Base-by-base conservation (phyloP, 2,888 invertebrate species). In the Ernsta delagoae region DNA sequence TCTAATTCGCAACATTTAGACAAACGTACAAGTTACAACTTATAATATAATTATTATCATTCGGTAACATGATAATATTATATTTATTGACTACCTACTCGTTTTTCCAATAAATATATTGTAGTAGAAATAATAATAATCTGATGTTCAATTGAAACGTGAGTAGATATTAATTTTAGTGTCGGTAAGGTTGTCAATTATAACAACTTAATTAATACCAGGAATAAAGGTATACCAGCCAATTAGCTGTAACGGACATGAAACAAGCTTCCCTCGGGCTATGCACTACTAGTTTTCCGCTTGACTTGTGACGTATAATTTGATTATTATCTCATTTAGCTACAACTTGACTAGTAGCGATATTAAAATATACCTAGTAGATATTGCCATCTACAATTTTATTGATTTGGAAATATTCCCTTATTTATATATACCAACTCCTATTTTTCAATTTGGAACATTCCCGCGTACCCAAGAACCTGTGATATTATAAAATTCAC, bases 401-500 rank as follows among this genome's bases (percentile, higher is more conserved):
- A 41, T 41, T 0, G 41, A 41, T 16, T 16, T 16, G 16, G 16
- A 16, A 16, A 16, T 16, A 16, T 16, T 16, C 45, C n/a, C 45
- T n/a, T 48, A 12, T 5, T 48, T 48, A n/a, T 12, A 12, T 16
- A 0, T 16, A 16, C 16, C 16, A 16, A 12, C 12, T 50, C 36
- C 36, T 7, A 5, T 48, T 16, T 50, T 16, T 50, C 16, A 50
- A 50, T 50, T 16, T 50, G 16, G 16, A 50, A 50, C 16, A 8
- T 7, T 8, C 8, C 8, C 50, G 16, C 50, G 50, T 50, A 50
- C 50, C 8, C 2, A 6, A 16, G 8, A 50, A 16, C 7, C 16
- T 24, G 8, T 16, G n/a, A 56, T n/a, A 56, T 56, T 34, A 56
- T 34, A 56, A 56, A 56, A 34, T 50, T 50, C 16, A 16, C 50